Conservation (phyloP, 2,113 vertebrate genomes). For the Physeter macrocephalus region DNA sequence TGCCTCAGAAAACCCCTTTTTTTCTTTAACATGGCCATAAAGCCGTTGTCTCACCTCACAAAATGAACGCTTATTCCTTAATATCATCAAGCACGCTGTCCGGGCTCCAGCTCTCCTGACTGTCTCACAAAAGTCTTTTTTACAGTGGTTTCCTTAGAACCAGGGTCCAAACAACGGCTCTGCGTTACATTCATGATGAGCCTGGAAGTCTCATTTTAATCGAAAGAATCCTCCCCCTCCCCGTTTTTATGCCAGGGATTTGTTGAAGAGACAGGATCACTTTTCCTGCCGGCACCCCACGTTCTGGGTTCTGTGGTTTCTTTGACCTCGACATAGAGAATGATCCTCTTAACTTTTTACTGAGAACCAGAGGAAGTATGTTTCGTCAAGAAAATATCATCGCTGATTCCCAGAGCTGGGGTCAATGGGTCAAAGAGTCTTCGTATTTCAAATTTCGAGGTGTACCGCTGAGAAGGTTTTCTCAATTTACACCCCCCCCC, state of each 20-base stretch:
- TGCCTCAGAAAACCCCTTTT: neutral
- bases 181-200: neutral
- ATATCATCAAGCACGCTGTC: rapidly evolving
- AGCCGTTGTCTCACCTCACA: neutral
- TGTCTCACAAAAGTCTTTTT: neutral
- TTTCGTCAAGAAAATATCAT: neutral
- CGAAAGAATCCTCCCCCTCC: neutral
- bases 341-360: neutral
- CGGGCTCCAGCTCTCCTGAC: neutral
- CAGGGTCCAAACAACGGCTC: neutral
- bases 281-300: neutral
- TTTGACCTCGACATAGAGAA: neutral
- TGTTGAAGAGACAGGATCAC: too few relatives aligned
- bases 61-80: neutral
- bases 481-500: rapidly evolving
- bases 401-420: neutral
- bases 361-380: neutral
- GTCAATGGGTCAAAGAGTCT: neutral
- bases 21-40: neutral
- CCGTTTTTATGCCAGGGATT: neutral
- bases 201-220: neutral
- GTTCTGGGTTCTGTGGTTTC: neutral
- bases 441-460: neutral
- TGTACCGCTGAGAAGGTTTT: neutral
- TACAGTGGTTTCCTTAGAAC: neutral